Percentiles rank a stretch among this genome's conserved stretches.
Conservation (phyloP, 1,140 invertebrate genomes). For the Caligus rogercresseyi region DNA sequence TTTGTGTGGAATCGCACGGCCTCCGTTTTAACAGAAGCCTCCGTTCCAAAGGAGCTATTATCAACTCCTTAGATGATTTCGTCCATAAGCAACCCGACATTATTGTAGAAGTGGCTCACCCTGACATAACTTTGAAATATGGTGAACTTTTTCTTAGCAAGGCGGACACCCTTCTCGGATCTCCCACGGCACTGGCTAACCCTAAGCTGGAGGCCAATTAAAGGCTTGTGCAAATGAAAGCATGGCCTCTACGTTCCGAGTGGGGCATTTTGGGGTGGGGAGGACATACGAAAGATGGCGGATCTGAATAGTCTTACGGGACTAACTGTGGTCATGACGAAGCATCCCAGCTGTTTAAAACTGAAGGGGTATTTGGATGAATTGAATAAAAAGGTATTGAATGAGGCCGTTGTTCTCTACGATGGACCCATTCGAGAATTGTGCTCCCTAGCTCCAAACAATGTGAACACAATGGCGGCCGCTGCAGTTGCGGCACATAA, state of each 20-base stretch:
- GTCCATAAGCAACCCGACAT: conserved; percentile 33
- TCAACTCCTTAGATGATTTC: conserved; percentile 30
- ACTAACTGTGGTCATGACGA: conserved; percentile 40
- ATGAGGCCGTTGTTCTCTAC: conserved; percentile 31
- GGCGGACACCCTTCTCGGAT: conserved; percentile 32
- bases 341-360: conserved; percentile 40
- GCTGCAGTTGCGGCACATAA: conserved; percentile 40
- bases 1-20: conserved; percentile 39
- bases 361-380: conserved; percentile 31
- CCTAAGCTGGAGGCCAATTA: conserved; percentile 26
- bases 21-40: conserved; percentile 25
- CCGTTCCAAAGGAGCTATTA: conserved; percentile 27
- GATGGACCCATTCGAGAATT: conserved; percentile 37
- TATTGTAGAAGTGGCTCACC: conserved; percentile 43
- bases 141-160: conserved; percentile 29
- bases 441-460: conserved; percentile 42
- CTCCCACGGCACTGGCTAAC: conserved; percentile 38
- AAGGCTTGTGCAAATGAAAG: not conserved
- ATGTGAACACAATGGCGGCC: conserved; percentile 43
- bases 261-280: conserved; percentile 43
- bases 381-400: conserved; percentile 30
- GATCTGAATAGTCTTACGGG: conserved; percentile 36
- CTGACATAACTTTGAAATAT: conserved; percentile 31
- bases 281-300: conserved; percentile 43
- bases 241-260: conserved; percentile 38